Evolutionary conservation across 2,797 vertebrate species (phyloP), one percentile per base, ranked within the genome.

Genomic region (Botia almorhae): DNA sequence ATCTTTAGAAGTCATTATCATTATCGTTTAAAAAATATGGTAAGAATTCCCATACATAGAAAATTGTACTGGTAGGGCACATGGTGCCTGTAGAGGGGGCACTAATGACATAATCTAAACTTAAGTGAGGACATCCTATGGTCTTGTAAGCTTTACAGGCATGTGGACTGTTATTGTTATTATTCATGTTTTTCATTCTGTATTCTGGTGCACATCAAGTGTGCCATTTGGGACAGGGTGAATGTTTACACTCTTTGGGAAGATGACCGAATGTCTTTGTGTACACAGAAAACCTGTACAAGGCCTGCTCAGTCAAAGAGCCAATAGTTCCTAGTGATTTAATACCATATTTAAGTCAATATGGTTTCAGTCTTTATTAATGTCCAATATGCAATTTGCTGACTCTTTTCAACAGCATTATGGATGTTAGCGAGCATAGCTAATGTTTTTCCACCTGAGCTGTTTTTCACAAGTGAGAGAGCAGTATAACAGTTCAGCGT

Each of bases 21-120:
- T 91, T 93, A 88, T 91, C 91, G 87, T 88, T 88, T 87, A 87
- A 92, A 87, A 87, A 90, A 91, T 91, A 87, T 85, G 87, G 83
- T 84, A 82, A 81, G 85, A 88, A 85, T 87, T 83, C 65, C 74
- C 86, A 81, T 84, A 86, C 87, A 86, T 48, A 17, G 23, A 79
- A 72, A 43, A 39, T 75, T 76, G 10, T 21, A 43, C 19, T 74
- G 36, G 55, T 73, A 73, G 33, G 33, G 33, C 33, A 2, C 33
- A 33, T 33, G 4, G 33, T 33, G 33, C 4, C 33, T 33, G 33
- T 33, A 26, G 23, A 26, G 23, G 23, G 23, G 23, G 23, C 23
- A 2, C 23, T 26, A 26, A 26, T 26, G 23, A 26, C 23, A n/a
- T n/a, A 1, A 33, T 33, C 33, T 5, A 33, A 33, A 33, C 33